Percentiles rank a stretch among this genome's conserved stretches.
Conservation (phyloP, 1,140 invertebrate species). For the Capitella teleta region DNA sequence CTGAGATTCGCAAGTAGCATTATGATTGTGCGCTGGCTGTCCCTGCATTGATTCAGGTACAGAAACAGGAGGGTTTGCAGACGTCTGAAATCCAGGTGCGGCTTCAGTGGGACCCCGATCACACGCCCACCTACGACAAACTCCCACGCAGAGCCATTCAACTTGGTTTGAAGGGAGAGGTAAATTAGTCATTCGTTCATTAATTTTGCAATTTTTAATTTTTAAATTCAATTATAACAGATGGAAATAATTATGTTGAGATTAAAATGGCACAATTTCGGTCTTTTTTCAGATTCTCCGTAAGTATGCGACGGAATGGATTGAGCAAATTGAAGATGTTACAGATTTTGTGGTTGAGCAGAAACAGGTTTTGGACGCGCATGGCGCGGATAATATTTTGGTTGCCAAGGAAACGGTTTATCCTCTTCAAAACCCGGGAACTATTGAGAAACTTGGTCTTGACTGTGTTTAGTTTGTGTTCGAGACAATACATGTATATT, state of each 20-base stretch:
- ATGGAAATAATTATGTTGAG: not conserved
- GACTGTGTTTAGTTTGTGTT: too few relatives aligned
- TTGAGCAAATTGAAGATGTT: conserved; percentile 25
- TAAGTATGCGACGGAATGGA: conserved; percentile 20
- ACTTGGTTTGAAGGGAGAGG: conserved; percentile 30
- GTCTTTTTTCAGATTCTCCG: conserved; percentile 17
- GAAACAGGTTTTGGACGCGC: conserved; percentile 13
- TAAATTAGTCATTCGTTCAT: conserved; percentile 8
- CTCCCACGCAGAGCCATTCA: conserved; percentile 29
- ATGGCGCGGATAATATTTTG: too few relatives aligned
- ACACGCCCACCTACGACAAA: conserved; percentile 22
- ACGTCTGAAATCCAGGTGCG: conserved; percentile 19
- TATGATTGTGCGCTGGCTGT: not conserved
- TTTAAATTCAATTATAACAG: not conserved
- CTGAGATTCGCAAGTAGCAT: not conserved
- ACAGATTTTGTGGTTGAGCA: conserved; percentile 27
- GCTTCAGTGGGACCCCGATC: conserved; percentile 40
- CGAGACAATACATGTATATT: too few relatives aligned
- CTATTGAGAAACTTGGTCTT: too few relatives aligned
- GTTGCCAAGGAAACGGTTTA: too few relatives aligned
- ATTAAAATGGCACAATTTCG: not conserved
- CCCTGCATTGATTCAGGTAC: conserved; percentile 11
- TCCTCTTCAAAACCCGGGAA: too few relatives aligned
- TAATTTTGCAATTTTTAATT: not conserved
- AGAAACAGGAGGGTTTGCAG: conserved; percentile 13